Evolutionary conservation across 1,140 invertebrate species (phyloP).

Genomic region (Hyphantria cunea): DNA sequence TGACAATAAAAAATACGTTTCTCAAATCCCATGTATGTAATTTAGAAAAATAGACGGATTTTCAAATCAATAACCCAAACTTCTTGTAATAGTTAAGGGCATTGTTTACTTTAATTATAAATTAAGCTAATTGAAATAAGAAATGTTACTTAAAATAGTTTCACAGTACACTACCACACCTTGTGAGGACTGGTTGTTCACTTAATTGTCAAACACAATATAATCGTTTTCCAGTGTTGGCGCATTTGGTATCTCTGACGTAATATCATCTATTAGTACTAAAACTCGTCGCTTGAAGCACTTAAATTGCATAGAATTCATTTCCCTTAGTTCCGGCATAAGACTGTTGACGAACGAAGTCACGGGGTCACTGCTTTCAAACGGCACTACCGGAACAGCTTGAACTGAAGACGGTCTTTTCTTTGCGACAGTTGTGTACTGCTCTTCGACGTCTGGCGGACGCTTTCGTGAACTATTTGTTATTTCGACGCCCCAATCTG

Average conservation of each 20-base stretch:
- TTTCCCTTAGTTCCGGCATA: slow-evolving; percentile 33
- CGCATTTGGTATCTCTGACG: slow-evolving; percentile 1
- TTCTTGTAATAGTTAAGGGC: too few relatives aligned
- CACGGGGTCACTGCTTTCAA: slow-evolving; percentile 19
- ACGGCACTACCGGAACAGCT: neutral
- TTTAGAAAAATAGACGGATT: too few relatives aligned
- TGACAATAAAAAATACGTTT: too few relatives aligned
- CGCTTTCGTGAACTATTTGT: neutral
- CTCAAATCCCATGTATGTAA: too few relatives aligned
- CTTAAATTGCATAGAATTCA: slow-evolving; percentile 34
- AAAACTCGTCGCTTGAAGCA: slow-evolving; percentile 35
- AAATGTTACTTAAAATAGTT: too few relatives aligned
- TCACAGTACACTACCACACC: too few relatives aligned
- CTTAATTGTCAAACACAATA: neutral
- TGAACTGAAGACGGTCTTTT: slow-evolving; percentile 1
- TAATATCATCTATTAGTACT: slow-evolving; percentile 34
- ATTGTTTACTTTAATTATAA: too few relatives aligned
- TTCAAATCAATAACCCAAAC: too few relatives aligned
- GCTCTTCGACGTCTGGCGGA: neutral
- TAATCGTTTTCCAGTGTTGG: neutral
- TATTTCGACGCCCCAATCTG: neutral
- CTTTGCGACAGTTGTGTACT: neutral
- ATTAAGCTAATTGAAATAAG: too few relatives aligned
- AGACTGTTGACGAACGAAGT: slow-evolving; percentile 34
- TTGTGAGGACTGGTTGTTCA: too few relatives aligned